phyloP scores from a whole-genome alignment of 1,140 invertebrate species.

The Rhopalosiphum maidis region DNA sequence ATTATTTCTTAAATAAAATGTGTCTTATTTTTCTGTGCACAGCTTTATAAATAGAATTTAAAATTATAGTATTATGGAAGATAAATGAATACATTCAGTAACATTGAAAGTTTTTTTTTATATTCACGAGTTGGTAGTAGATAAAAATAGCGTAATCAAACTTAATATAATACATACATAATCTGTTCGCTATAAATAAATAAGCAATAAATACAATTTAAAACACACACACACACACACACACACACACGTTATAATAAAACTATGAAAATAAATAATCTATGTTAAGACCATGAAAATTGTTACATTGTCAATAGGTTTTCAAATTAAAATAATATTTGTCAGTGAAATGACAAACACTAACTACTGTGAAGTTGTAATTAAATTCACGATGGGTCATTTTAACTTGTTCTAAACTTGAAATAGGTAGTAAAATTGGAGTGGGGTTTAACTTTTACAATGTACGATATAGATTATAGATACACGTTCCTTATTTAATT shows the following conservation, averaged over 20 bases:
- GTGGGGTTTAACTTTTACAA: not conserved
- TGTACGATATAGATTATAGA: not conserved
- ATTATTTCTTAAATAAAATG: constrained; percentile 5
- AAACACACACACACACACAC: too few species aligned
- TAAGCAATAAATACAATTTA: not conserved
- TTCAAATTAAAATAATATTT: not conserved
- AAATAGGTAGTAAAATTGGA: not conserved
- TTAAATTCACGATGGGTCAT: not conserved
- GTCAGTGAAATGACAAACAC: not conserved
- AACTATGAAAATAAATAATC: not conserved
- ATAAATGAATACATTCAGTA: not conserved
- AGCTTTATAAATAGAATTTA: not conserved
- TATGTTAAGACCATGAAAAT: not conserved
- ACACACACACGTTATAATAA: not conserved
- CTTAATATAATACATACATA: not conserved
- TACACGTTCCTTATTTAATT: not conserved
- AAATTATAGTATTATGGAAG: not conserved
- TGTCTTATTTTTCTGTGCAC: not conserved
- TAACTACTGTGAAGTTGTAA: not conserved
- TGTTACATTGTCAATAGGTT: not conserved
- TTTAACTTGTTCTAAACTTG: constrained; percentile 15
- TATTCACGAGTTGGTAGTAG: not conserved
- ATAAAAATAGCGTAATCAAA: not conserved
- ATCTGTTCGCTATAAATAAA: not conserved
- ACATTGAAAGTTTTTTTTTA: not conserved